A percentile compares a stretch with the other conserved stretches of the same genome.
Evolutionary conservation across 2,888 invertebrate genomes (phyloP).

Genomic region (Scaptomyza flava): DNA sequence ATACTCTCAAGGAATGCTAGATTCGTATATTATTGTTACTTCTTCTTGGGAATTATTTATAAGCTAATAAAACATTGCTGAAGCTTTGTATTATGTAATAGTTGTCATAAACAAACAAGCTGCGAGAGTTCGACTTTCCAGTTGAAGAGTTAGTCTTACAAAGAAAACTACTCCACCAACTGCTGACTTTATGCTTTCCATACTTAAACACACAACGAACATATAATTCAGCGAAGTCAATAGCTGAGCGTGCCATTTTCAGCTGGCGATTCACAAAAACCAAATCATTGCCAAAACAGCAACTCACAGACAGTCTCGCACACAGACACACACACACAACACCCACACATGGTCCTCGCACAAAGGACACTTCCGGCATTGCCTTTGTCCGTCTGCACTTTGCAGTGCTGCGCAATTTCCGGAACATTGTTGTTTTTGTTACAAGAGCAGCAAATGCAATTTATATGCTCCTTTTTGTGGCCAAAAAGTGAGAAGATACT

Average conservation of each 20-base stretch:
- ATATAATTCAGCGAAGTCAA: conserved; percentile 37
- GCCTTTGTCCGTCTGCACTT: conserved; percentile 61
- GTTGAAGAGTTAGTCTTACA: neutral
- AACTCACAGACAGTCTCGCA: conserved; percentile 22
- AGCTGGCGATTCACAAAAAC: conserved; percentile 52
- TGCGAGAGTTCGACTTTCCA: too few species aligned
- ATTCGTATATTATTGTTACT: too few species aligned
- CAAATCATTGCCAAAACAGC: conserved; percentile 57
- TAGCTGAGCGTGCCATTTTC: conserved; percentile 44
- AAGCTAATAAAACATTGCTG: too few species aligned
- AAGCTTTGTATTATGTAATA: too few species aligned
- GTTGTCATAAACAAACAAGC: too few species aligned
- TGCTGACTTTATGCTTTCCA: conserved; percentile 39
- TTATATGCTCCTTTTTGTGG: conserved; percentile 44
- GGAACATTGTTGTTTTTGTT: conserved; percentile 23
- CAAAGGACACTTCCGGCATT: conserved; percentile 49
- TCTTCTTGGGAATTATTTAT: too few species aligned
- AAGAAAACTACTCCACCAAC: conserved; percentile 3
- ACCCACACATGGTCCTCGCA: conserved; percentile 1
- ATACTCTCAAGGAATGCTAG: too few species aligned
- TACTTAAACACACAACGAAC: conserved; percentile 12
- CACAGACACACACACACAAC: neutral
- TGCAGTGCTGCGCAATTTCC: conserved; percentile 60
- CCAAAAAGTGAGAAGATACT: neutral
- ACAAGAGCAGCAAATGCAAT: conserved; percentile 54